phyloP scores from a whole-genome alignment of 2,888 invertebrate genomes.

The Phengaris alcon region DNA sequence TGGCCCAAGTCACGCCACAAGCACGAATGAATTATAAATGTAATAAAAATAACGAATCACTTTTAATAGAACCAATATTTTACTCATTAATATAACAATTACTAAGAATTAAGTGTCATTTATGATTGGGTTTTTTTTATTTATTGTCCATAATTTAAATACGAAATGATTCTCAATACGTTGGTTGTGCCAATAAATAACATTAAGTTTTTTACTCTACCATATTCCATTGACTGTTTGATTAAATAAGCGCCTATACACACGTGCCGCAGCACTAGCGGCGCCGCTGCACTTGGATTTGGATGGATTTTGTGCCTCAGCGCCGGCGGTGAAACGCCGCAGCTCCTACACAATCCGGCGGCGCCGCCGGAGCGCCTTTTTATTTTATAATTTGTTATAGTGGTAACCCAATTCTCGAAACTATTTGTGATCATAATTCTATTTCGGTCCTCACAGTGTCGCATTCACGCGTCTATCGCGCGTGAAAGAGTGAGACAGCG shows the following conservation, averaged over 20 bases:
- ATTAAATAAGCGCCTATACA: not conserved
- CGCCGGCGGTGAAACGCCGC: no score
- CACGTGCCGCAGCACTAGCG: no score
- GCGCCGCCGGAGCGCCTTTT: no score
- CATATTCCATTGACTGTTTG: not conserved
- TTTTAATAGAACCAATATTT: constrained; percentile 21
- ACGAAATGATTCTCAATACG: not conserved
- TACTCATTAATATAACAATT: constrained; percentile 17
- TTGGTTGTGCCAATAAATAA: not conserved
- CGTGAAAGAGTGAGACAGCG: no score
- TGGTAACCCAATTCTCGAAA: no score
- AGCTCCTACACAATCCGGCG: no score
- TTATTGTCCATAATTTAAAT: not conserved
- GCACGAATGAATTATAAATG: constrained; percentile 35
- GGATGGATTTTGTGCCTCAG: no score
- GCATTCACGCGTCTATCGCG: no score
- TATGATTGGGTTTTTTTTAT: not conserved
- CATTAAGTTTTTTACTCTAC: not conserved
- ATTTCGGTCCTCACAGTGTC: no score
- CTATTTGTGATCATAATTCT: no score
- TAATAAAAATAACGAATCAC: constrained; percentile 45
- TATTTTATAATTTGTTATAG: no score
- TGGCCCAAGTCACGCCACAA: not conserved
- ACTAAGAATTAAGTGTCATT: constrained; percentile 30
- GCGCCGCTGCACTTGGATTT: no score